Evolutionary conservation across 2,113 vertebrate genomes (phyloP).

Genomic region (Lethenteron camtschaticum): DNA sequence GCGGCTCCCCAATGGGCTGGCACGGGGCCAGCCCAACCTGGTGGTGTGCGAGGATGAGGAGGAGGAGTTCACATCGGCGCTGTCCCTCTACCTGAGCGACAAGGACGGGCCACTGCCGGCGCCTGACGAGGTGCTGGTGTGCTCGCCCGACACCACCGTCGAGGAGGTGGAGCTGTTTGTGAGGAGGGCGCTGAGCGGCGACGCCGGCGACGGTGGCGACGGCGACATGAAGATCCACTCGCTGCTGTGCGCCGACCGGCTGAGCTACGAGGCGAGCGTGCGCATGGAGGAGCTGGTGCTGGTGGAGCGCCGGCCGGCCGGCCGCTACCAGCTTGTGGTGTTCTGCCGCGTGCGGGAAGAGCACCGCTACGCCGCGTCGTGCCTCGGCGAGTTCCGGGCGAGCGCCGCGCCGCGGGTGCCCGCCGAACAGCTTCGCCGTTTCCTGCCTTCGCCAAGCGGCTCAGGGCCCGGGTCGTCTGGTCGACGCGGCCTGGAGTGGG

Average conservation of each 20-base stretch:
- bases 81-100: constrained; percentile 64
- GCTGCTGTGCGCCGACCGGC: constrained; percentile 48
- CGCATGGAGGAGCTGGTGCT: constrained; percentile 44
- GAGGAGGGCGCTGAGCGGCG: constrained; percentile 36
- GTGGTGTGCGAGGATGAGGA: constrained; percentile 41
- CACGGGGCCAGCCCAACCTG: constrained; percentile 43
- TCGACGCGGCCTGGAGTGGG: constrained; percentile 64
- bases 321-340: constrained; percentile 36
- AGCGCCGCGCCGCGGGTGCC: constrained; percentile 39
- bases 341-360: constrained; percentile 53
- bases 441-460: constrained; percentile 44
- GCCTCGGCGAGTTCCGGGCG: constrained; percentile 54
- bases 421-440: constrained; percentile 23
- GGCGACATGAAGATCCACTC: constrained; percentile 37
- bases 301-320: no score
- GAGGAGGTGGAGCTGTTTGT: constrained; percentile 69
- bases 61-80: constrained; percentile 32
- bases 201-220: no score
- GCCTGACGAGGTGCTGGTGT: constrained; percentile 68
- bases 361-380: constrained; percentile 55
- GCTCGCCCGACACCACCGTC: constrained; percentile 32
- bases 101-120: constrained; percentile 34
- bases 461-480: constrained; percentile 48
- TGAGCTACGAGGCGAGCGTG: constrained; percentile 55
- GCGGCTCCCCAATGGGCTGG: constrained; percentile 31